These are phyloP conservation scores for Oceanodroma tethys DNA, from an alignment of 2,113 vertebrate species.

Conservation along the genomic window DNA sequence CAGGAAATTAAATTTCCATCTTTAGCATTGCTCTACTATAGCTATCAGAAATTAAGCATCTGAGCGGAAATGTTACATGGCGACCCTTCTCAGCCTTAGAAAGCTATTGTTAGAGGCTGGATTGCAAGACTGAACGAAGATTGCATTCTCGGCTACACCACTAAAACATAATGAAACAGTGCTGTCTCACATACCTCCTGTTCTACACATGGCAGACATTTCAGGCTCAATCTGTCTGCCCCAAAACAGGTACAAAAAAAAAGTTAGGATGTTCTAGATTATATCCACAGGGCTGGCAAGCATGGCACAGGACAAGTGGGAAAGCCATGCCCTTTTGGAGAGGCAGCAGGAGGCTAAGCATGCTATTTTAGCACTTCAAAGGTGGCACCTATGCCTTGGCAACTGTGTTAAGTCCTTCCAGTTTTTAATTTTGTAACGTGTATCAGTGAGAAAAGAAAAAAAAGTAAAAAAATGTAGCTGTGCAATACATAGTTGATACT, in stretches of 20 bases:
- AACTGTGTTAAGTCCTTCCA: neutral
- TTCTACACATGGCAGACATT: neutral
- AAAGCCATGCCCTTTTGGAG: neutral
- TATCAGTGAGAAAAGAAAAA: neutral
- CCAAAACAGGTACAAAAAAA: neutral
- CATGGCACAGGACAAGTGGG: neutral
- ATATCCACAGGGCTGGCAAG: neutral
- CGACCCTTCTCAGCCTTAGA: neutral
- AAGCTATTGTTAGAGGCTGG: neutral
- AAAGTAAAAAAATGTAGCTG: neutral
- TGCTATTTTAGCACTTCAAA: neutral
- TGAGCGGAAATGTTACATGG: neutral
- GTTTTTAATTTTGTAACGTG: neutral
- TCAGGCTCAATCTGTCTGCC: constrained; percentile 6
- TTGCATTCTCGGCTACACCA: neutral
- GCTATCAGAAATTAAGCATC: neutral
- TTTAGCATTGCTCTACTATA: neutral
- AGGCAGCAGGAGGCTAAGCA: neutral
- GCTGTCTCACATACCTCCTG: constrained; percentile 11
- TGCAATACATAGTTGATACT: neutral
- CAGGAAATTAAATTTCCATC: constrained; percentile 6
- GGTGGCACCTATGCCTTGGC: neutral
- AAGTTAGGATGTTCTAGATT: neutral
- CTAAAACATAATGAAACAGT: neutral
- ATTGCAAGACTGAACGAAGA: neutral